These are phyloP conservation scores for Idris sp. DNA, from an alignment of 1,140 invertebrate genomes.

Conservation along the genomic window DNA sequence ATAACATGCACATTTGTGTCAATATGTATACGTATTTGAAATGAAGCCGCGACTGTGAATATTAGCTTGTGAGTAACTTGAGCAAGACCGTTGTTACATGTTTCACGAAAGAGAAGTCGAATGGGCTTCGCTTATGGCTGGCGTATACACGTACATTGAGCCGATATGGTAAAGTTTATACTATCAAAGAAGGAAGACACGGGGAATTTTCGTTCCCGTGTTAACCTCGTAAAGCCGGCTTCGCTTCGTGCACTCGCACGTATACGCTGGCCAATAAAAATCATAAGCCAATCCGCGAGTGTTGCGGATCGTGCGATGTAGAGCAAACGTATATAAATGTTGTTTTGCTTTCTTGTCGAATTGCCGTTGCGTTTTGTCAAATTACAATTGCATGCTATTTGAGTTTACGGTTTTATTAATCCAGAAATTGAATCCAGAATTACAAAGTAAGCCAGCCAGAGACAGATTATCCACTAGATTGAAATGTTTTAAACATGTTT, in stretches of 20 bases:
- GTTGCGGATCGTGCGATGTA: conserved; percentile 21
- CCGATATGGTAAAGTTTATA: conserved; percentile 72
- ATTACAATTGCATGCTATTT: conserved; percentile 44
- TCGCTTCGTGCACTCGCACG: conserved; percentile 70
- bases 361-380: conserved; percentile 52
- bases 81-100: conserved; percentile 54
- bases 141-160: conserved; percentile 64
- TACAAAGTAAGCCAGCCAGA: conserved; percentile 26
- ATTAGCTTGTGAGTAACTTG: conserved; percentile 53
- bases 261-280: conserved; percentile 64
- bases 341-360: conserved; percentile 47
- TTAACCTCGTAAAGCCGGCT: conserved; percentile 71
- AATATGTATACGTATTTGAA: conserved; percentile 57
- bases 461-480: conserved; percentile 26
- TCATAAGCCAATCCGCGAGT: conserved; percentile 58
- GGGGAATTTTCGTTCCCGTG: conserved; percentile 70
- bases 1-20: conserved; percentile 56
- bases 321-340: conserved; percentile 33
- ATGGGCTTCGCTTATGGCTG: conserved; percentile 67
- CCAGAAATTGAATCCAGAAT: conserved; percentile 33
- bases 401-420: conserved; percentile 40
- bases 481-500: conserved; percentile 33
- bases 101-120: conserved; percentile 52
- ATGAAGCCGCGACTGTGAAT: conserved; percentile 43
- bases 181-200: conserved; percentile 68